Base-by-base conservation (phyloP, 1,140 invertebrate genomes). In the Hestina assimilis region DNA sequence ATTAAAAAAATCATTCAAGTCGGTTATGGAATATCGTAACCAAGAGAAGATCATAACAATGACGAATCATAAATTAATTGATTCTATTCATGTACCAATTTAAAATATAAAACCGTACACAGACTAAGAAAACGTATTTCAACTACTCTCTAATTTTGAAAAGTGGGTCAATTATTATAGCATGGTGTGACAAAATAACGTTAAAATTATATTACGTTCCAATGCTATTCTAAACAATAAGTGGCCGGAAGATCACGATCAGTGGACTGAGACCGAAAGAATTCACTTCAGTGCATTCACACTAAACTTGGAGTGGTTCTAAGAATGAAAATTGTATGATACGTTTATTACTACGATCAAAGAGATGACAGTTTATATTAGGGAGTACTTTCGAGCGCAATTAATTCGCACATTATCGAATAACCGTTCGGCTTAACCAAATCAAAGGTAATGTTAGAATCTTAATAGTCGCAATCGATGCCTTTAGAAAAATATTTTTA, bases 171-270 rank as follows among this genome's bases (percentile, higher is more conserved):
- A 48, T 33, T 48, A 31, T 33, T 48, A 31, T 33, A 40, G 21
- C 4, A 15, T 55, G 7, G 53, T 56, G 53, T 46, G 53, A 56
- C 43, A 56, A 56, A 14, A 56, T 26, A 38, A 47, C 31, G 38
- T 56, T 29, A 56, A 47, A n/a, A 56, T 28, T 19, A 11, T 31
- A 54, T 54, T 45, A 23, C 26, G 12, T 14, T 31, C 26, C 17
- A 19, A 20, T 24, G 41, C 19, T 12, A 26, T 15, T 20, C 40
- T n/a, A 6, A 26, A 35, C 17, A 17, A 31, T 19, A 38, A 54
- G 31, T 41, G 33, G 43, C 45, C 51, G 26, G 51, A 54, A 43
- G 28, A 54, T 21, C 11, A 31, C 11, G 26, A 8, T 7, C 31
- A 35, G 12, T 35, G 31, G 33, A 33, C 9, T 45, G 40, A 54